Conservation (phyloP, 2,888 invertebrate species). For the Philonicus albiceps region DNA sequence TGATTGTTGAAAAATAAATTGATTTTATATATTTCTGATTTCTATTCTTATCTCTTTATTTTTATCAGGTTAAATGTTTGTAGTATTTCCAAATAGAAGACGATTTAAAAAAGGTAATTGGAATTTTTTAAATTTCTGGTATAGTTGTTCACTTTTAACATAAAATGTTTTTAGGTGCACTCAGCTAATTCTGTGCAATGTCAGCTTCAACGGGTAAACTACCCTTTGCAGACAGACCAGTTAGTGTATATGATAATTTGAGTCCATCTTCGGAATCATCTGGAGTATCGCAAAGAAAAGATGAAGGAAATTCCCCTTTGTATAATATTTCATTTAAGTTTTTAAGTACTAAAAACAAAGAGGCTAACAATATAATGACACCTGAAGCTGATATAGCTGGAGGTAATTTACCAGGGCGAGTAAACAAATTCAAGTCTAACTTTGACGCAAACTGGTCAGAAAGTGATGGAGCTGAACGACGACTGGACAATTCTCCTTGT, state of each 20-base stretch:
- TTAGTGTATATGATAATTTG: slow-evolving; percentile 62
- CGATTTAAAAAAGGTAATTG: background rate
- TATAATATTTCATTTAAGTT: slow-evolving; percentile 21
- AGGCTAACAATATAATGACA: background rate
- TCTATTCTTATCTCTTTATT: too few relatives aligned
- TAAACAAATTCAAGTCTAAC: background rate
- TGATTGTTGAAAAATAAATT: background rate
- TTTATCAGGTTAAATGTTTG: background rate
- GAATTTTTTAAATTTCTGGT: background rate
- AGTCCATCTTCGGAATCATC: slow-evolving; percentile 49
- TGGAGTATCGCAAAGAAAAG: slow-evolving; percentile 40
- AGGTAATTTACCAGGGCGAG: background rate
- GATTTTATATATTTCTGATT: background rate
- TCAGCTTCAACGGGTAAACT: background rate
- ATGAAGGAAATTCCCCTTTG: background rate
- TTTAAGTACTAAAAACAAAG: background rate
- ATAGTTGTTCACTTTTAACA: background rate
- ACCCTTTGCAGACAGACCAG: slow-evolving; percentile 55
- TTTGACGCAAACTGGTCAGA: background rate
- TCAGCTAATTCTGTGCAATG: background rate
- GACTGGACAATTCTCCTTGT: background rate
- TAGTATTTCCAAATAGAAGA: background rate
- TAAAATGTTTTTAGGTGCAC: background rate
- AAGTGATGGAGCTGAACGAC: background rate
- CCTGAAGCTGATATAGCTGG: background rate